Percentiles rank a stretch among this genome's conserved stretches.
Conservation (phyloP, 2,113 vertebrate genomes). For the Murina feae region DNA sequence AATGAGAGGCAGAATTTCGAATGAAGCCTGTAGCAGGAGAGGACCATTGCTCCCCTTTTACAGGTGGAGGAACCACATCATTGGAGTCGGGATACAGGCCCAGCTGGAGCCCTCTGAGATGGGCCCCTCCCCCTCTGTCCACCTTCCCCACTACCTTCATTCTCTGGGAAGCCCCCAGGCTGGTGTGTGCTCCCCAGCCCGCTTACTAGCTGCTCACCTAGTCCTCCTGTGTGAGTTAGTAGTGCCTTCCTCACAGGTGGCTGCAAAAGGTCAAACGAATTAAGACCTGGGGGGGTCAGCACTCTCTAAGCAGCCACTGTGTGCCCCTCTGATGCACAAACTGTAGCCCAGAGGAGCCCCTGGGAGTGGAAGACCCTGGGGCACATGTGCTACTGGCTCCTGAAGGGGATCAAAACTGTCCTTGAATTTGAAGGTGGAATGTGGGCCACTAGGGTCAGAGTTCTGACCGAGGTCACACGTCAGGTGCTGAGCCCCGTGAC, state of each 20-base stretch:
- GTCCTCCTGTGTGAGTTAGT: rapidly evolving
- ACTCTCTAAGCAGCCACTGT: neutral
- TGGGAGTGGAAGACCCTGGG: neutral
- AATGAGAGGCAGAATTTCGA: rapidly evolving
- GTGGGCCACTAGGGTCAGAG: neutral
- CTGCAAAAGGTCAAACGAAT: neutral
- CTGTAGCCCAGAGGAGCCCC: neutral
- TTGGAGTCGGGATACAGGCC: neutral
- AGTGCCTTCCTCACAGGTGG: too few relatives aligned
- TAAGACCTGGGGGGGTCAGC: neutral
- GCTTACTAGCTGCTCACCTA: neutral
- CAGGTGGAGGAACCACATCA: too few relatives aligned
- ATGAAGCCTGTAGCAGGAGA: neutral
- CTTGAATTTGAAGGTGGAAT: neutral
- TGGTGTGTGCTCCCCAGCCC: neutral
- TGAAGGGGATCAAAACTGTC: too few relatives aligned
- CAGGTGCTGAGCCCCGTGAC: neutral
- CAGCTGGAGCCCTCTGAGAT: neutral
- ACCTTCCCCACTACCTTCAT: too few relatives aligned
- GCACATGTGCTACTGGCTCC: too few relatives aligned
- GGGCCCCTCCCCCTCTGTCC: neutral
- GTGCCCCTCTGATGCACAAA: neutral
- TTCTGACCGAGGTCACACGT: neutral
- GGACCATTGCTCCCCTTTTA: neutral
- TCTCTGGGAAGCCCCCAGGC: too few relatives aligned